Base-by-base conservation (phyloP, 2,888 invertebrate species). In the Fragum whitleyi region DNA sequence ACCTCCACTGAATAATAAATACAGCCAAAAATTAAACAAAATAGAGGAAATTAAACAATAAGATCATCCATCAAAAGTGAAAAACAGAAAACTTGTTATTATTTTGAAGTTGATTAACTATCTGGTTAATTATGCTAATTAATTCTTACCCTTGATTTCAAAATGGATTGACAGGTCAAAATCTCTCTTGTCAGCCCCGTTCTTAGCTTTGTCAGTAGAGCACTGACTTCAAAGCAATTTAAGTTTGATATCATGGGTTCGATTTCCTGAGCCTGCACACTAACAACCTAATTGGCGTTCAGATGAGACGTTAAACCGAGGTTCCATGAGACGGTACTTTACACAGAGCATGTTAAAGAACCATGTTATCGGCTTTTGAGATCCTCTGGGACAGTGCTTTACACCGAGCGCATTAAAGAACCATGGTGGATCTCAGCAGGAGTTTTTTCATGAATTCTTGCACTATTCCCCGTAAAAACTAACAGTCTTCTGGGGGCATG, bases 81-180 rank as follows among this genome's bases (percentile, higher is more conserved):
- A 23, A 65, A 65, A 42, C 26, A 9, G 11, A 47, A 47, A 47
- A 47, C 57, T 36, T n/a, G 21, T 65, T 65, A 65, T 36, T 65
- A 65, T 65, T n/a, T 65, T 36, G 14, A 39, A 26, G 65, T 65
- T 65, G 65, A 65, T 36, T 65, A 65, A 65, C 21, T 23, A n/a
- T 65, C 32, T n/a, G 36, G 39, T 65, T n/a, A 21, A n/a, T 36
- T 65, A 65, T 65, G 65, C 36, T 65, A 65, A 65, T 65, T 65
- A 65, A 65, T 65, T 65, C 26, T 23, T 57, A 21, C 5, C 23
- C 26, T 23, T 23, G 11, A n/a, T 57, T 28, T 28, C 14, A 7
- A 57, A 57, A 57, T 26, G 11, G 21, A 57, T 57, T 23, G 23
- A 23, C 28, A 57, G 6, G 23, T 11, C n/a, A 57, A 11, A n/a